Evolutionary conservation across 2,113 vertebrate species (phyloP), one percentile per base, ranked within the genome.

Genomic region (Mastomys natalensis): DNA sequence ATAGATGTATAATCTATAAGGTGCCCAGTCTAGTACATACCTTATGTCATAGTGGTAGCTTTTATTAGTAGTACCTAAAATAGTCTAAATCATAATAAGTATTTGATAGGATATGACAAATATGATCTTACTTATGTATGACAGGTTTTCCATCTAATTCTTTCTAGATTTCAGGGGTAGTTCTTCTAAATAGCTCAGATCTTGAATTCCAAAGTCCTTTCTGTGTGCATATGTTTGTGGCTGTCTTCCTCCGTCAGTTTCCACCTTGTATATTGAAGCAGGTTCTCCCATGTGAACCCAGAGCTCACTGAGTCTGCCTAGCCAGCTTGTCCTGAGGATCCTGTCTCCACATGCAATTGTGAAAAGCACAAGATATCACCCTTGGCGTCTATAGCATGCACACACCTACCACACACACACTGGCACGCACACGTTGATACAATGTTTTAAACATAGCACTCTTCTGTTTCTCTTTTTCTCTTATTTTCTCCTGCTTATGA

Each of bases 11-110:
- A 31, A 31, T 43, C 40, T 43, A 84, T 84, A 43, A 91, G 88
- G 87, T 80, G 40, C 24, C 58, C 40, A 87, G 51, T 21, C 34
- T 22, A 77, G 43, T 22, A 76, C 22, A 19, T 58, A 60, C 9
- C 17, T 90, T 84, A 81, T 37, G 17, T 60, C 51, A 53, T 60
- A 93, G 73, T 72, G 58, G 21, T 68, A 72, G 45, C 66, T 89
- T 73, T 74, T 68, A 91, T 91, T 86, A 16, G 51, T 96, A 87
- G 24, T 84, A 90, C 66, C 92, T 95, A 91, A 87, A 76, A 80
- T 81, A 88, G 8, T 24, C 16, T 72, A 51, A 37, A 62, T 64
- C 16, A 51, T 84, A 58, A 24, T n/a, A 81, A 73, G 19, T 77
- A 78, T 87, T 89, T 90, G 86, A 43, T 68, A 80, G 53, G 19